Evolutionary conservation across 2,797 vertebrate species (phyloP).

Genomic region (Peromyscus nudipes): DNA sequence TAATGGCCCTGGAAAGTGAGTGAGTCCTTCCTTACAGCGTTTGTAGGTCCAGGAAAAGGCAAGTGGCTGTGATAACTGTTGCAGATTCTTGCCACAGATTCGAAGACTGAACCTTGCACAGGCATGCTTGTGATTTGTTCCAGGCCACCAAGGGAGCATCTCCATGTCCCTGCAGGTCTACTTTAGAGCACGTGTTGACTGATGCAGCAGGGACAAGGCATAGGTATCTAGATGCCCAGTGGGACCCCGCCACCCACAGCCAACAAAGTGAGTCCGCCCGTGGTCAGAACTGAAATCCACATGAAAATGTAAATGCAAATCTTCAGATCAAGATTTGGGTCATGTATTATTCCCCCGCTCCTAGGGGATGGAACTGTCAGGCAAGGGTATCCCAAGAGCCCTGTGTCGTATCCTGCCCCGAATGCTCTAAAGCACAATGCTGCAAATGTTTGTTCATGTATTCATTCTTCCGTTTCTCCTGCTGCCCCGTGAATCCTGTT

Average conservation of each 20-base stretch:
- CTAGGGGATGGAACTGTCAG: background rate
- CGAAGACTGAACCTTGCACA: background rate
- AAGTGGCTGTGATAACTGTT: background rate
- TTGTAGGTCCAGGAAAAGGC: background rate
- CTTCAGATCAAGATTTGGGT: background rate
- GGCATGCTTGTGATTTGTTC: background rate
- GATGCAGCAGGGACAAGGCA: background rate
- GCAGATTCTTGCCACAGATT: background rate
- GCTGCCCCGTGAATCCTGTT: background rate
- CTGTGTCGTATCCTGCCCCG: background rate
- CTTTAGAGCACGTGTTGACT: background rate
- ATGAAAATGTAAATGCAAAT: background rate
- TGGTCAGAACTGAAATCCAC: slow-evolving; percentile 1
- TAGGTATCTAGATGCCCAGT: background rate
- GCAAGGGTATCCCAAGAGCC: background rate
- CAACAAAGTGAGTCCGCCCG: background rate
- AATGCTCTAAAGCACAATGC: background rate
- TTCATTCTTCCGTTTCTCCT: background rate
- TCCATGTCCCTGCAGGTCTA: background rate
- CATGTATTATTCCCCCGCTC: background rate
- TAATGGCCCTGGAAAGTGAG: background rate
- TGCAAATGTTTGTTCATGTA: background rate
- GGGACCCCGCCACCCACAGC: background rate
- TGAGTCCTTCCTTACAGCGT: background rate
- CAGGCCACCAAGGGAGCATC: background rate